These are phyloP conservation scores for Neoaliturus tenellus DNA, from an alignment of 2,888 invertebrate species.

Conservation along the genomic window DNA sequence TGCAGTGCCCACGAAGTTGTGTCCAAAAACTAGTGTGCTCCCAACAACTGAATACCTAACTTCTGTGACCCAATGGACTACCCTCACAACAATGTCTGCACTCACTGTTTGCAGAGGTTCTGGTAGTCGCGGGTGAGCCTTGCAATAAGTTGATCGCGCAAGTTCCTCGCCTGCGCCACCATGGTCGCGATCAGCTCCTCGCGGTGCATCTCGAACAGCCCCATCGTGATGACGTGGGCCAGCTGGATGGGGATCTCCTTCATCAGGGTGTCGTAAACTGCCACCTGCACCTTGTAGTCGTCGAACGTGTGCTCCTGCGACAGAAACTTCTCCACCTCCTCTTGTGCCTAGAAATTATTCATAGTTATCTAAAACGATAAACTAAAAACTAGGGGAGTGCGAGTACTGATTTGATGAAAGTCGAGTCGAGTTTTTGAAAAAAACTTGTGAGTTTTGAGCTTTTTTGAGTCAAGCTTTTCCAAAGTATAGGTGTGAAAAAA, in stretches of 20 bases:
- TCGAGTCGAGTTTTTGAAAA: too few relatives aligned
- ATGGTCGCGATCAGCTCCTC: constrained; percentile 85
- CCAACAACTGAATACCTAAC: too few relatives aligned
- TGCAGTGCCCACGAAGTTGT: too few relatives aligned
- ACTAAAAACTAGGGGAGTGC: too few relatives aligned
- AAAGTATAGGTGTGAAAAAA: too few relatives aligned
- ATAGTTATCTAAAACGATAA: too few relatives aligned
- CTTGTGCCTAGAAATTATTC: constrained; percentile 78
- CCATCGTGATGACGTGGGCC: constrained; percentile 83
- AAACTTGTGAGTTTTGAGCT: too few relatives aligned
- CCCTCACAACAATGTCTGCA: constrained; percentile 62
- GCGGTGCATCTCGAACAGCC: constrained; percentile 91
- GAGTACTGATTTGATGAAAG: too few relatives aligned
- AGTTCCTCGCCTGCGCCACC: constrained; percentile 79
- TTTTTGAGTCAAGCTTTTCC: too few relatives aligned
- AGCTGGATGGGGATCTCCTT: constrained; percentile 74
- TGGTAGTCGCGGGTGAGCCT: constrained; percentile 90
- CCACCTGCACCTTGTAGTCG: constrained; percentile 71
- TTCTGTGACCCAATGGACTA: too few relatives aligned
- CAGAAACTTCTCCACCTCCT: constrained; percentile 81
- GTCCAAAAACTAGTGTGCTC: too few relatives aligned
- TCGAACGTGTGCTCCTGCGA: constrained; percentile 79
- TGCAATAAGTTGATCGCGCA: constrained; percentile 82
- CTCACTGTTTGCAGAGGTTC: constrained; percentile 83
- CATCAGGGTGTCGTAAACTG: constrained; percentile 72